These are phyloP conservation scores for Elanoides forficatus DNA, from an alignment of 2,113 vertebrate species.

Conservation along the genomic window DNA sequence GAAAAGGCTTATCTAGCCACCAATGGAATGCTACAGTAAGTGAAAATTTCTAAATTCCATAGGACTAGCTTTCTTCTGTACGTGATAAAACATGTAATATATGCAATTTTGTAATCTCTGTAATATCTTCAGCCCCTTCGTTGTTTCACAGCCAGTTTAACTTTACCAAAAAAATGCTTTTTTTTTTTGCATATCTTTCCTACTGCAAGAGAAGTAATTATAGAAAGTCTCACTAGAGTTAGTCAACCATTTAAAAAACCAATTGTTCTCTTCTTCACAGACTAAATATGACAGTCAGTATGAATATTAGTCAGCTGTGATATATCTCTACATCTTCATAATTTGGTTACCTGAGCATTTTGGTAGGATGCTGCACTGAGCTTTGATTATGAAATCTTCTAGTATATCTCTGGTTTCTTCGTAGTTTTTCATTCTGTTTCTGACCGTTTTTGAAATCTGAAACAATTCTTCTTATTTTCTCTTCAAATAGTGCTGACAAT, in stretches of 20 bases:
- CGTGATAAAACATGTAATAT: rapidly evolving
- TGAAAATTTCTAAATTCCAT: background rate
- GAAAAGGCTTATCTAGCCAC: background rate
- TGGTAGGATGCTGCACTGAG: constrained; percentile 32
- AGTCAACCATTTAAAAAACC: background rate
- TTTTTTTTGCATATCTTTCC: background rate
- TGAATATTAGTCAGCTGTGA: background rate
- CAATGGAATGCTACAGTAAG: background rate
- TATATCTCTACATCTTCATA: background rate
- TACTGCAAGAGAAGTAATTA: background rate
- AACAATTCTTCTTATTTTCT: constrained; percentile 87
- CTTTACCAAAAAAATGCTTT: background rate
- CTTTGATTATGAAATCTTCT: constrained; percentile 79
- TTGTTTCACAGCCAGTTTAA: background rate
- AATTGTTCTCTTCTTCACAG: background rate
- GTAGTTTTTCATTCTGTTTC: constrained; percentile 84
- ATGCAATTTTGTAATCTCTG: background rate
- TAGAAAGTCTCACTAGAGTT: background rate
- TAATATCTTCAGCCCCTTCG: background rate
- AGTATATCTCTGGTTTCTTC: constrained; percentile 84
- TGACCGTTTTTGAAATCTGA: constrained; percentile 90
- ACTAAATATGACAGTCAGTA: background rate
- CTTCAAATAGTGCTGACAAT: constrained; percentile 92
- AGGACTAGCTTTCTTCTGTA: background rate
- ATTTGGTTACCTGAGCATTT: constrained; percentile 64